Conservation (phyloP, 2,113 vertebrate genomes). For the Archocentrus centrarchus region DNA sequence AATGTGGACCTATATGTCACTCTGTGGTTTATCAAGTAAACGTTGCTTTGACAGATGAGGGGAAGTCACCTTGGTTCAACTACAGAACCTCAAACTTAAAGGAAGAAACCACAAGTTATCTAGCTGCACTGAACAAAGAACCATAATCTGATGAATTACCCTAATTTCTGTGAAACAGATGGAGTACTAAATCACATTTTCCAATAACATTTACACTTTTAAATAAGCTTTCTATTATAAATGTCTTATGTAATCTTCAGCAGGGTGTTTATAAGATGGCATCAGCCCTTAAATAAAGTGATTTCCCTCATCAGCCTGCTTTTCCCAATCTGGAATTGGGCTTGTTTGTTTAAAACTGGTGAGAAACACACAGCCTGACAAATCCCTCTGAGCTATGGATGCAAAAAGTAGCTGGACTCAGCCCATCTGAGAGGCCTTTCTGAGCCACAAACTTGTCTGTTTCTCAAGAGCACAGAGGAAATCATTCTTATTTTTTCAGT, state of each 20-base stretch:
- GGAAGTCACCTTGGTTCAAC: neutral
- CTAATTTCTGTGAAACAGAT: too few species aligned
- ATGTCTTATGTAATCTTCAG: neutral
- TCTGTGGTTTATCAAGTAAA: conserved; percentile 42
- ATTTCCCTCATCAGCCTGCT: conserved; percentile 50
- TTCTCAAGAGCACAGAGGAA: neutral
- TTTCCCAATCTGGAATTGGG: conserved; percentile 50
- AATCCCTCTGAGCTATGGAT: conserved; percentile 16
- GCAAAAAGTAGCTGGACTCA: neutral
- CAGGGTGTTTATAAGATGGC: conserved; percentile 38
- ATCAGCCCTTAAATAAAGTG: conserved; percentile 42
- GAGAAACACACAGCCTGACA: conserved; percentile 36
- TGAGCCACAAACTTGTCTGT: conserved; percentile 13
- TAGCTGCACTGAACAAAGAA: too few species aligned
- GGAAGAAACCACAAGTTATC: neutral
- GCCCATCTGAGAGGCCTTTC: conserved; percentile 36
- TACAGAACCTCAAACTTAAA: neutral
- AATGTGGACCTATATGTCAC: neutral
- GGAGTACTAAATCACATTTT: too few species aligned
- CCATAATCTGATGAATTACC: too few species aligned
- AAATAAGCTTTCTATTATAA: conserved; percentile 4
- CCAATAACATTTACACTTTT: neutral
- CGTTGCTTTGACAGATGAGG: conserved; percentile 13
- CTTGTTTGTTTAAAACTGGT: conserved; percentile 57
- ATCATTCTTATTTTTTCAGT: neutral